Percentiles rank a stretch among this genome's conserved stretches.
Conservation (phyloP, 2,113 vertebrate species). For the Chascanopsetta lugubris region DNA sequence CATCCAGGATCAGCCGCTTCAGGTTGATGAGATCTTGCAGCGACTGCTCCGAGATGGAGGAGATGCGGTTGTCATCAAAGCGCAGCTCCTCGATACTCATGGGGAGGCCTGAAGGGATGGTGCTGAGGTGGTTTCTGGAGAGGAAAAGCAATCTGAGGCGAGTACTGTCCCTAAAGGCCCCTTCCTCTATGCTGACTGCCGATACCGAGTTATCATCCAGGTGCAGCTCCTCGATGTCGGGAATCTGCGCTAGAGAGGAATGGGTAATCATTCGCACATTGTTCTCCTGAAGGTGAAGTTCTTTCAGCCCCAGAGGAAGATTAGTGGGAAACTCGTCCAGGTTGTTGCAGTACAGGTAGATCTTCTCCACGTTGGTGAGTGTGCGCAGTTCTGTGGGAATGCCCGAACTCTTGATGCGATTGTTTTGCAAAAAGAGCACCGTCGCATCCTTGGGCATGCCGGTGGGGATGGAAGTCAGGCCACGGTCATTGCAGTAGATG, state of each 20-base stretch:
- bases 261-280: constrained; percentile 97
- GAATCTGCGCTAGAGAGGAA: constrained; percentile 93
- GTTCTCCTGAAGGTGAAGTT: constrained; percentile 98
- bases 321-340: constrained; percentile 98
- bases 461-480: constrained; percentile 94
- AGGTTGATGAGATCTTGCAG: constrained; percentile 97
- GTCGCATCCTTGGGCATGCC: constrained; percentile 96
- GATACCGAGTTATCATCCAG: constrained; percentile 99
- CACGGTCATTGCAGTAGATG: constrained; percentile 99
- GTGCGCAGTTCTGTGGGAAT: constrained; percentile 93
- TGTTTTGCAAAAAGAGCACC: constrained; percentile 98
- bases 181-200: constrained; percentile 97
- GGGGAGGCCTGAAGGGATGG: constrained; percentile 94
- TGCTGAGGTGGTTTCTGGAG: constrained; percentile 97
- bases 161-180: constrained; percentile 95
- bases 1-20: constrained; percentile 95
- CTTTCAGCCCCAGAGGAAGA: constrained; percentile 93
- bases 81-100: constrained; percentile 97
- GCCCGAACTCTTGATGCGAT: constrained; percentile 97
- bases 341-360: constrained; percentile 98
- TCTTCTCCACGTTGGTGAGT: constrained; percentile 93
- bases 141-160: constrained; percentile 96
- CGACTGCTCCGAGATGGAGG: constrained; percentile 93
- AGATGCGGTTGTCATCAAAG: constrained; percentile 99
- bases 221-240: constrained; percentile 96